These are phyloP conservation scores for Pungitius pungitius DNA, from an alignment of 2,113 vertebrate genomes.

Conservation along the genomic window DNA sequence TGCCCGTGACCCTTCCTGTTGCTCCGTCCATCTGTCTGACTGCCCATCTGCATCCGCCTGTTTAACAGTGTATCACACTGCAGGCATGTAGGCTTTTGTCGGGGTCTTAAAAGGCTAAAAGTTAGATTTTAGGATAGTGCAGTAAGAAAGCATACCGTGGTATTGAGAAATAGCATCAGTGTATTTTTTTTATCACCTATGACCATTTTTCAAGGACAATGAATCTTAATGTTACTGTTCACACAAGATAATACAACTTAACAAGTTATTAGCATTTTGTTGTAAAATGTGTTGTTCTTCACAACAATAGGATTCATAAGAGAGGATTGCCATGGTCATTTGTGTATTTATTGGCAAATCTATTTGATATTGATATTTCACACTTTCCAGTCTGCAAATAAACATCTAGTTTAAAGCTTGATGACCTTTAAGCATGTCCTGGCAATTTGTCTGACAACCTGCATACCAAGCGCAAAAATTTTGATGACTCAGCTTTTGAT, in stretches of 20 bases:
- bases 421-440: constrained; percentile 22
- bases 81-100: constrained; percentile 33
- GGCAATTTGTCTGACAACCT: constrained; percentile 25
- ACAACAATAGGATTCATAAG: not conserved
- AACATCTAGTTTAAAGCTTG: not conserved
- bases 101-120: constrained; percentile 22
- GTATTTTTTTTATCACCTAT: constrained; percentile 19
- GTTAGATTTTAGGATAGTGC: constrained; percentile 25
- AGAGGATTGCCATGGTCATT: not conserved
- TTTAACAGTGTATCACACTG: constrained; percentile 37
- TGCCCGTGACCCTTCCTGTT: constrained; percentile 46
- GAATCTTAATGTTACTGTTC: not conserved
- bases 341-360: not conserved
- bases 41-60: constrained; percentile 53
- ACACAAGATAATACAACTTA: constrained; percentile 15
- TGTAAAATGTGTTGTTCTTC: not conserved
- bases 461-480: constrained; percentile 49
- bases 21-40: constrained; percentile 58
- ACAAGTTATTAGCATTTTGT: not conserved
- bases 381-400: not conserved
- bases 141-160: constrained; percentile 8
- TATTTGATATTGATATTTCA: not conserved
- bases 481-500: constrained; percentile 26
- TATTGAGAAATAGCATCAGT: constrained; percentile 1
- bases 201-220: not conserved